Evolutionary conservation across 2,888 invertebrate genomes (phyloP).

Genomic region (Rapana venosa): DNA sequence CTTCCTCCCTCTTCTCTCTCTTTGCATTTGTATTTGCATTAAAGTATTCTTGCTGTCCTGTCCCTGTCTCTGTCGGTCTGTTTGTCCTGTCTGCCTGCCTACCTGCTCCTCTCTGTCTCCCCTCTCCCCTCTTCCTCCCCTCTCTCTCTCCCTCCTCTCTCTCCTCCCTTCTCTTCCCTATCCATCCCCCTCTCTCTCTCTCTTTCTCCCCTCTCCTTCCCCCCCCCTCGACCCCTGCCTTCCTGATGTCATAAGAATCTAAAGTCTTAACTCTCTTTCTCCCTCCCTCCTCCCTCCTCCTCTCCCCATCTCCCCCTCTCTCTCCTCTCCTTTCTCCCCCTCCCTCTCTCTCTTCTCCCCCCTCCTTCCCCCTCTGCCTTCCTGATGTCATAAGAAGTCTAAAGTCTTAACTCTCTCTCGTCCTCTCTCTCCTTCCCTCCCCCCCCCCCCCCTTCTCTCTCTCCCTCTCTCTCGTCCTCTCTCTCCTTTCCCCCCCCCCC

Average conservation of each 20-base stretch:
- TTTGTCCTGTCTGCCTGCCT: too few species aligned
- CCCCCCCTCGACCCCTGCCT: too few species aligned
- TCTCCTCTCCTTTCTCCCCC: background rate
- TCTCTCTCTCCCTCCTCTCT: background rate
- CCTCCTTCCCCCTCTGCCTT: too few species aligned
- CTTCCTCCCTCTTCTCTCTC: background rate
- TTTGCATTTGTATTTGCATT: background rate
- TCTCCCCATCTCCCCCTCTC: background rate
- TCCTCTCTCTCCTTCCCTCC: too few species aligned
- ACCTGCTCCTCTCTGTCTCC: background rate
- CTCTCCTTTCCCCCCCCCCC: background rate
- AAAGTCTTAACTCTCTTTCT: too few species aligned
- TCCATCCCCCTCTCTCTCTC: background rate
- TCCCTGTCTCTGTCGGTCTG: conserved; percentile 14
- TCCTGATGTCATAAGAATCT: too few species aligned
- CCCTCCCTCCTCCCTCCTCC: background rate
- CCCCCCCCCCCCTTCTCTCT: too few species aligned
- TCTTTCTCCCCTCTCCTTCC: conserved; percentile 17
- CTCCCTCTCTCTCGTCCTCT: background rate
- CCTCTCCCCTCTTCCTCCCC: too few species aligned
- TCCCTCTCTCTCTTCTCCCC: background rate
- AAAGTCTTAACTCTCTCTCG: too few species aligned
- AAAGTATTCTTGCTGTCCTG: conserved; percentile 2
- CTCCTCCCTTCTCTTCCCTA: background rate
- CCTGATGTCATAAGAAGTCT: too few species aligned